Conservation (phyloP, 2,113 vertebrate genomes). For the Chunga burmeisteri region DNA sequence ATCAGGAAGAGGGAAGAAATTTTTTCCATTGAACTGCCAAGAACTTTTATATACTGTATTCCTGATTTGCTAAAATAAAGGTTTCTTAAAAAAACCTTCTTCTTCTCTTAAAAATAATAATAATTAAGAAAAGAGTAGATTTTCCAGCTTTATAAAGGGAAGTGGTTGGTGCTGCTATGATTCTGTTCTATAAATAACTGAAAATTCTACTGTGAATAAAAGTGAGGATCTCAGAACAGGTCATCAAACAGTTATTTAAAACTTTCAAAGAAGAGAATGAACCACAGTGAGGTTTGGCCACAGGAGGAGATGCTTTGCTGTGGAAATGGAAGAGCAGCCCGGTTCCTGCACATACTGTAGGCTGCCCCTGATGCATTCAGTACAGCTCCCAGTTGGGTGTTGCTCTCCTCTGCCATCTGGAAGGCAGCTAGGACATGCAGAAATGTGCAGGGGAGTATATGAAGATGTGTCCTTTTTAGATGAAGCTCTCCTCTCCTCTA, state of each 20-base stretch:
- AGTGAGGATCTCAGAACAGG: neutral
- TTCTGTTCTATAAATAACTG: neutral
- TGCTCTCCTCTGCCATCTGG: neutral
- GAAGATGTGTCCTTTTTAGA: rapidly evolving
- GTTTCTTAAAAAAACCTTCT: neutral
- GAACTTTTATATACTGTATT: neutral
- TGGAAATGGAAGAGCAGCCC: neutral
- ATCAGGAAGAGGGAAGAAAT: neutral
- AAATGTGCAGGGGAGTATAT: neutral
- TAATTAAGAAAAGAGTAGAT: neutral
- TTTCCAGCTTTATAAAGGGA: neutral
- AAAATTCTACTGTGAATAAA: neutral
- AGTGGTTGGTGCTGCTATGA: neutral
- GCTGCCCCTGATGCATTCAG: neutral
- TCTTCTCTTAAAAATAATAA: neutral
- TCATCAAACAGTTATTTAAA: neutral
- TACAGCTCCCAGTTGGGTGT: neutral
- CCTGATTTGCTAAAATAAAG: neutral
- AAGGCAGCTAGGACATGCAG: neutral
- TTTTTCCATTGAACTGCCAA: neutral
- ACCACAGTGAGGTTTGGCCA: neutral
- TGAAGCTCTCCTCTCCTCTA: neutral
- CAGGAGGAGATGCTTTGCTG: neutral
- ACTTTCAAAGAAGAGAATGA: neutral
- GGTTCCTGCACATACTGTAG: rapidly evolving